A percentile compares a stretch with the other conserved stretches of the same genome.
These are phyloP conservation scores for Rhyzopertha dominica DNA, from an alignment of 1,140 invertebrate genomes.

Conservation along the genomic window DNA sequence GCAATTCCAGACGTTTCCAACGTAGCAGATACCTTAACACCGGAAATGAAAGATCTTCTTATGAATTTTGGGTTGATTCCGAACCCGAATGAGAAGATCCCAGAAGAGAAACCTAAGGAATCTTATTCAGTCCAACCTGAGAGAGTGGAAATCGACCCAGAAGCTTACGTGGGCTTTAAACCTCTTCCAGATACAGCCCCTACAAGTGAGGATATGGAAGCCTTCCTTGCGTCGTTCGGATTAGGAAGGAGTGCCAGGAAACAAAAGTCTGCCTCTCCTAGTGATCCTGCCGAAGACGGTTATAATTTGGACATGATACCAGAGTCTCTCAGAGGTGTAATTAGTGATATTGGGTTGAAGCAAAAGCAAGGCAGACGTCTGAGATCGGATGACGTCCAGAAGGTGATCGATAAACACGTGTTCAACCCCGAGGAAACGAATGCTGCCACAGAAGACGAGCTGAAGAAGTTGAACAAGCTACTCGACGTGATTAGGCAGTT, in stretches of 20 bases:
- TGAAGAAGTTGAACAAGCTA: conserved; percentile 45
- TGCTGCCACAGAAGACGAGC: conserved; percentile 42
- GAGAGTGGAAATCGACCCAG: conserved; percentile 36
- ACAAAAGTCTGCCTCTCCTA: too few species aligned
- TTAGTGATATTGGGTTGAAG: conserved; percentile 50
- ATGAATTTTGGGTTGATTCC: conserved; percentile 44
- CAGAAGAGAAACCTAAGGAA: conserved; percentile 8
- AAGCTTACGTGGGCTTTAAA: conserved; percentile 55
- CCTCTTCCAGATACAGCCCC: conserved; percentile 49
- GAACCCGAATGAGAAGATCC: conserved; percentile 25
- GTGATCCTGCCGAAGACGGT: too few species aligned
- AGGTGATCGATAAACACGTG: conserved; percentile 23
- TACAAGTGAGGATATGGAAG: conserved; percentile 52
- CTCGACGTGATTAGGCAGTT: conserved; percentile 41
- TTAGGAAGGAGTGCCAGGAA: conserved; percentile 39
- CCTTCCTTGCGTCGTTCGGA: conserved; percentile 54
- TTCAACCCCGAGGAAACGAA: conserved; percentile 33
- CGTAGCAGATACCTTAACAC: conserved; percentile 42
- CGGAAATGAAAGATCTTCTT: conserved; percentile 47
- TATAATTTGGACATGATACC: conserved; percentile 48
- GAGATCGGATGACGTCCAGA: not conserved
- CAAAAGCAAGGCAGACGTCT: conserved; percentile 4
- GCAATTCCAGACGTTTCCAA: conserved; percentile 34
- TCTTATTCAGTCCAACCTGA: conserved; percentile 21
- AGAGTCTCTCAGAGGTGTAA: conserved; percentile 48